A percentile compares a stretch with the other conserved stretches of the same genome.
Conservation (phyloP, 2,888 invertebrate species). For the Resseliella maxima region DNA sequence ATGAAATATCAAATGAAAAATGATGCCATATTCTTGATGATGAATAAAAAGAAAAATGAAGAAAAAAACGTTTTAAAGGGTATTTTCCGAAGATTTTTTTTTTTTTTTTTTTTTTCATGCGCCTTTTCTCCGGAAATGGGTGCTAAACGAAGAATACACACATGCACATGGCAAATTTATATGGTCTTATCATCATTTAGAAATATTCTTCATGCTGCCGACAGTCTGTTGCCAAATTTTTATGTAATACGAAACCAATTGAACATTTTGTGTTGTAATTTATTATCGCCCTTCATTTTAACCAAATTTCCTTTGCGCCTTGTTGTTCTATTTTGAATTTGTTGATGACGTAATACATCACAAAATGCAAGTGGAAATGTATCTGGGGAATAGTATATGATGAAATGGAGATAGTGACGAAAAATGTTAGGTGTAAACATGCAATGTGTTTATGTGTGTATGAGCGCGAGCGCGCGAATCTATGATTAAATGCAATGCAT, state of each 20-base stretch:
- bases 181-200: slow-evolving; percentile 12
- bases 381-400: too few relatives aligned
- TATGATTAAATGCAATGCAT: not conserved
- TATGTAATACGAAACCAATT: slow-evolving; percentile 14
- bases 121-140: not conserved
- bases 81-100: too few relatives aligned
- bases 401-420: not conserved
- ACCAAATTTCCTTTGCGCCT: not conserved
- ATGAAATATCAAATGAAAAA: not conserved
- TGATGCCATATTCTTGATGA: not conserved
- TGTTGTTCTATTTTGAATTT: not conserved
- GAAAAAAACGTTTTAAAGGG: too few relatives aligned
- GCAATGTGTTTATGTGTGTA: not conserved
- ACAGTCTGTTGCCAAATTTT: not conserved
- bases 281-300: not conserved
- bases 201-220: not conserved
- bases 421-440: slow-evolving; percentile 9
- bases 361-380: too few relatives aligned
- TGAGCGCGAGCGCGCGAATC: too few relatives aligned
- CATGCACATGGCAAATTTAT: not conserved
- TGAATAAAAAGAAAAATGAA: not conserved
- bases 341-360: too few relatives aligned
- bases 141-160: not conserved
- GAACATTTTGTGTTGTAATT: slow-evolving; percentile 2
- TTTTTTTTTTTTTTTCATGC: too few relatives aligned